Percentiles rank a stretch among this genome's conserved stretches.
Conservation (phyloP, 2,113 vertebrate species). For the Psammodynastes pulverulentus region DNA sequence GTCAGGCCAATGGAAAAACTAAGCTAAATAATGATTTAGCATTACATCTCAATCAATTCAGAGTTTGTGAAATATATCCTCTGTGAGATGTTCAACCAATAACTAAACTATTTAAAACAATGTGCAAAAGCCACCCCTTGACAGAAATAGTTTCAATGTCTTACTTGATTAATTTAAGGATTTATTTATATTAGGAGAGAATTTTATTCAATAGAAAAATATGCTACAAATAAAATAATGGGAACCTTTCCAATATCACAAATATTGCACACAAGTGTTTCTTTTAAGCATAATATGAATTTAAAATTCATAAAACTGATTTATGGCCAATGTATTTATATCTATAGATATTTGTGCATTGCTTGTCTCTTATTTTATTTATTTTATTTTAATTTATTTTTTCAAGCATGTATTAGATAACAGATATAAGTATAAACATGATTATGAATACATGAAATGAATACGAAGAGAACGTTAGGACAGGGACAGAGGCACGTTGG, state of each 20-base stretch:
- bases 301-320: neutral
- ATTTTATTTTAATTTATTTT: too few species aligned
- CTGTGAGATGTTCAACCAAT: neutral
- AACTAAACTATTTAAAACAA: neutral
- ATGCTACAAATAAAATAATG: neutral
- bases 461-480: too few species aligned
- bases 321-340: neutral
- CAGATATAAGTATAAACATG: too few species aligned
- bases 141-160: neutral
- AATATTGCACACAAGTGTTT: neutral
- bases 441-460: too few species aligned
- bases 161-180: neutral
- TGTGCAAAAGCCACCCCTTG: accelerated
- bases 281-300: neutral
- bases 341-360: neutral
- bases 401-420: too few species aligned
- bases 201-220: neutral
- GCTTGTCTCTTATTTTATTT: neutral
- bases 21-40: neutral
- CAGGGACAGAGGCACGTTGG: too few species aligned
- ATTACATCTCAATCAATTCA: neutral
- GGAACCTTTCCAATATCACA: neutral
- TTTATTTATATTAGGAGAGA: neutral
- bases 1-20: neutral
- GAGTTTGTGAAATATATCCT: neutral